Conservation (phyloP, 2,797 vertebrate species). For the Champsocephalus esox region DNA sequence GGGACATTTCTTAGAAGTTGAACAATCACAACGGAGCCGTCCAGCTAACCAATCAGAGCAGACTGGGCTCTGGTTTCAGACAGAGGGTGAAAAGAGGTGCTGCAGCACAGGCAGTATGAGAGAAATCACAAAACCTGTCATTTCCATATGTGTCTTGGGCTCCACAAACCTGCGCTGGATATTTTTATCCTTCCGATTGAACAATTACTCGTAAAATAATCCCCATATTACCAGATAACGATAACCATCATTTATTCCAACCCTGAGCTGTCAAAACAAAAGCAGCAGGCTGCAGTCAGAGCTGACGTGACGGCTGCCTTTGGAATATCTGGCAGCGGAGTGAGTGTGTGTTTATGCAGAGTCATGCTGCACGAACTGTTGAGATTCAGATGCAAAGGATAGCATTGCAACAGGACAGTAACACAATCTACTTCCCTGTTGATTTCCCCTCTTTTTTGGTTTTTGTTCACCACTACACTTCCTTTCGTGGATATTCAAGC, state of each 20-base stretch:
- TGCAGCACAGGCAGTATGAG: no score
- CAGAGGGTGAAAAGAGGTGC: no score
- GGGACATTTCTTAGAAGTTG: no score
- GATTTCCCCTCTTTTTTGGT: neutral
- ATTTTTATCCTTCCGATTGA: neutral
- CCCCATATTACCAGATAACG: neutral
- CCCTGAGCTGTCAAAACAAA: neutral
- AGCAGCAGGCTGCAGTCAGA: constrained; percentile 9
- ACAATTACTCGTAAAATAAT: neutral
- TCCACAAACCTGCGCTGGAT: neutral
- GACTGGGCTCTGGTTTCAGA: no score
- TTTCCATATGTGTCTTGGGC: neutral
- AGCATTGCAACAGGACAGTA: constrained; percentile 20
- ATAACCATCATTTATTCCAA: neutral
- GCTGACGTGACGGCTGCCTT: constrained; percentile 28
- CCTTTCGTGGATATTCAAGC: constrained; percentile 12
- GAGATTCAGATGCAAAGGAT: constrained; percentile 46
- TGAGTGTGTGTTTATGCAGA: constrained; percentile 63
- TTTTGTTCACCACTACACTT: constrained; percentile 18
- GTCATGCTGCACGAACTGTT: constrained; percentile 73
- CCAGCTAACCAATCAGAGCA: no score
- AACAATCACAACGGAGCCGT: no score
- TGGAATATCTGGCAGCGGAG: constrained; percentile 35
- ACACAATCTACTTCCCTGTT: neutral
- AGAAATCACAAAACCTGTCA: neutral